These are phyloP conservation scores for Sebastes miniatus DNA, from an alignment of 2,797 vertebrate species.

Conservation along the genomic window DNA sequence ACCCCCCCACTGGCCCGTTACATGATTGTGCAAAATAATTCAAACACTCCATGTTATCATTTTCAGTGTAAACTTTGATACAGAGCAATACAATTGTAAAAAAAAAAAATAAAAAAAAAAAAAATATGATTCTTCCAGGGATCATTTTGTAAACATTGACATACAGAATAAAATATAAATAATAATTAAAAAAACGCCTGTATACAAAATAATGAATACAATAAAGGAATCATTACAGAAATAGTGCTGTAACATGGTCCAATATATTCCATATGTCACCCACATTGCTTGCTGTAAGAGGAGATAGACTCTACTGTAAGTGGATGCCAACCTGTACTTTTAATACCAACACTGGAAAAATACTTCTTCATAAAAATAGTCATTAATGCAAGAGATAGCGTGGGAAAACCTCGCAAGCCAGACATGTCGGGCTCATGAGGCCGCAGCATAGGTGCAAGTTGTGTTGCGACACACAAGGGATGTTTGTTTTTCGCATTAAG, in stretches of 20 bases:
- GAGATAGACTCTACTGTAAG: conserved; percentile 38
- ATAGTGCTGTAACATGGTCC: conserved; percentile 59
- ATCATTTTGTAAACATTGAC: conserved; percentile 72
- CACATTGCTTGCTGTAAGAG: conserved; percentile 57
- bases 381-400: conserved; percentile 60
- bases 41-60: conserved; percentile 64
- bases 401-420: conserved; percentile 42
- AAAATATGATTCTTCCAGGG: conserved; percentile 51
- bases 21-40: conserved; percentile 79
- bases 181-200: conserved; percentile 26
- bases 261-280: conserved; percentile 59
- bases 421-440: conserved; percentile 43
- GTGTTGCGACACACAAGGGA: conserved; percentile 27
- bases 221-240: conserved; percentile 39
- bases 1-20: conserved; percentile 52
- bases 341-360: conserved; percentile 79
- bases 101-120: background rate
- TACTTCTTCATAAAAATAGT: conserved; percentile 83
- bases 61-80: conserved; percentile 67
- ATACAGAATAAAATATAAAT: conserved; percentile 53
- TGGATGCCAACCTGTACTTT: conserved; percentile 69
- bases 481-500: background rate
- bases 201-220: conserved; percentile 64
- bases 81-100: conserved; percentile 45
- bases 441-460: conserved; percentile 45